Base-by-base conservation (phyloP, 1,140 invertebrate genomes). In the Pseudoatta argentina region DNA sequence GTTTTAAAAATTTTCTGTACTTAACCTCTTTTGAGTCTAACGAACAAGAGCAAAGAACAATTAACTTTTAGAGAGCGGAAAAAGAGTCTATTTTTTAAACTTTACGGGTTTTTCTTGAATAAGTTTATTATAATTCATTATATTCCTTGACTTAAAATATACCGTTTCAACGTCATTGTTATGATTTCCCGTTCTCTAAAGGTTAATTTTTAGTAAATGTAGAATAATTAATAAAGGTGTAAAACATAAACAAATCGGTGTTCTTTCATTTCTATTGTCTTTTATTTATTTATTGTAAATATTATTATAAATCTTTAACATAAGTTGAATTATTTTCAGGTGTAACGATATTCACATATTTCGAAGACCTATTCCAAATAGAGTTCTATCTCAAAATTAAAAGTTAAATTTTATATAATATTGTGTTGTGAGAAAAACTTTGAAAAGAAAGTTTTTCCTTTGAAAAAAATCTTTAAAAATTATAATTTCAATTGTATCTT, bases 271-370 rank as follows among this genome's bases (percentile, higher is more conserved):
- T 44, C 39, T 30, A 30, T 75, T 12, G 44, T 77, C 16, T 30
- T 24, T 39, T 4, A 34, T 34, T 34, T 34, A 30, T 30, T 34
- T 34, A 34, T 34, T 34, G 5, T 34, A 34, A 34, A 34, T 34
- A 34, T 34, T 34, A 61, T 24, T 76, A 1, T 76, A 24, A 76
- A 12, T 59, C 16, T 64, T 63, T 64, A 48, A 77, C 8, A 2
- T n/a, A 44, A 71, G 18, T 71, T 30, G 12, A 57, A 71, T 81
- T 57, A 69, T 81, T 81, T 81, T 81, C 78, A 81, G 66, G 5
- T 81, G 21, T 14, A 81, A 53, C 24, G 12, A 8, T 39, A 55
- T 21, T 21, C 21, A 48, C 2, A 57, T 39, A 57, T 57, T 27
- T 14, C 14, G 57, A 27, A 64, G 21, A 63, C 1, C 6, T 10